Evolutionary conservation across 2,113 vertebrate genomes (phyloP).

Genomic region (Plecturocebus donacophilus): DNA sequence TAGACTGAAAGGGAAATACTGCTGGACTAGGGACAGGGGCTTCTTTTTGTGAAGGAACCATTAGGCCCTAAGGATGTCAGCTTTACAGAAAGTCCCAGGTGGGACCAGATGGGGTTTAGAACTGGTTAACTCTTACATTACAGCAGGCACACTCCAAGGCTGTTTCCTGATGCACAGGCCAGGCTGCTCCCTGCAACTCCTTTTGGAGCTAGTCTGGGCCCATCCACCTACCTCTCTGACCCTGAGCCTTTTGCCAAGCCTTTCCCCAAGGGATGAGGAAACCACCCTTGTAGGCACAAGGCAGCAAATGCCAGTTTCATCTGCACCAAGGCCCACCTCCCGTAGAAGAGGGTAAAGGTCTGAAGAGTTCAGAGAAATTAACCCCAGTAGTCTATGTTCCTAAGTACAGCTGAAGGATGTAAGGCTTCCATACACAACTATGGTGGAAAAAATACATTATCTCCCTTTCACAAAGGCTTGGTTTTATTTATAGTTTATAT

Average conservation of each 20-base stretch:
- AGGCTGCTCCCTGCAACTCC: not conserved
- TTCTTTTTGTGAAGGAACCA: not conserved
- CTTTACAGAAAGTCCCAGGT: not conserved
- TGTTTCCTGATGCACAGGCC: not conserved
- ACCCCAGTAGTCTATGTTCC: not conserved
- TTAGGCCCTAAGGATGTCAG: not conserved
- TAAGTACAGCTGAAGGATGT: not conserved
- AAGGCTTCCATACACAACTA: not conserved
- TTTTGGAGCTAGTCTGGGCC: not conserved
- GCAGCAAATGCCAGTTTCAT: not conserved
- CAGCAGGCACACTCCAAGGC: not conserved
- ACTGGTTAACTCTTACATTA: not conserved
- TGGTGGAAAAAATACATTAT: not conserved
- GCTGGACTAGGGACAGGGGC: not conserved
- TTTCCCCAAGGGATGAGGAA: not conserved
- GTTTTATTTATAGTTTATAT: not conserved
- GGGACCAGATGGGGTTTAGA: not conserved
- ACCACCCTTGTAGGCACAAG: not conserved
- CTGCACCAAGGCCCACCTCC: not conserved
- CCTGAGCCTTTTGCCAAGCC: not conserved
- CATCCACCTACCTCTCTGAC: slow-evolving; percentile 26
- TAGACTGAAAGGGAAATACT: slow-evolving; percentile 56
- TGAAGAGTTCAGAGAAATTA: not conserved
- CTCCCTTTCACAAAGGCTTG: not conserved
- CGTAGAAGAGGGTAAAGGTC: not conserved